Base-by-base conservation (phyloP, 2,797 vertebrate genomes). In the Oceanodroma leucorhoa region DNA sequence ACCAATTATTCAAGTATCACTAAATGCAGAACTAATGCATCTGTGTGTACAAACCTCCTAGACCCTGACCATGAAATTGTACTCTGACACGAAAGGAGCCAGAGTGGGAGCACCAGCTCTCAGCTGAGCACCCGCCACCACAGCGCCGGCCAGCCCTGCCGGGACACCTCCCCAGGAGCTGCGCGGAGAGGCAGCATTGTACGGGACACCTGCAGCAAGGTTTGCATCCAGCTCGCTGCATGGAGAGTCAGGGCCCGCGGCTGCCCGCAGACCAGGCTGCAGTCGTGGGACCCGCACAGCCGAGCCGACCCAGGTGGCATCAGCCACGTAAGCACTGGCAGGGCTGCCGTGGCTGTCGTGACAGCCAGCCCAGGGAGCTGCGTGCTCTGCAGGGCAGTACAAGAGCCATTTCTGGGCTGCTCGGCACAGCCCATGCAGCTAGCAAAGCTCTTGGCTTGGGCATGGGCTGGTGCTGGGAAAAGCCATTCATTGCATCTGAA, bases 1-100 rank as follows among this genome's bases (percentile, higher is more conserved):
- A 96, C 89, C 95, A 90, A 94, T 96, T 96, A 95, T 85, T 86
- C 91, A 78, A 86, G 69, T 93, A 90, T 88, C 82, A 19, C 87
- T 77, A 91, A 94, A 91, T 72, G 88, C 85, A 87, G 87, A 93
- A 91, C 83, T 95, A 95, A 96, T 91, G 94, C 87, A 60, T 93
- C 77, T 91, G 29, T 64, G 32, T 91, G 76, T 88, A 94, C 73
- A 79, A 88, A 40, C 55, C 85, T 91, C 83, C 70, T 62, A 83
- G 91, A 90, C 87, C 73, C 77, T 41, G 82, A 54, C 57, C 46
- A 30, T 30, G 76, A 81, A 88, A 93, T 88, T 41, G 66, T 24
- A 55, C 73, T 81, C 79, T 80, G 82, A 91, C 55, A 16, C 26
- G 46, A 81, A 83, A 65, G 64, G 57, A 85, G 76, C n/a, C 80